Evolutionary conservation across 2,888 invertebrate genomes (phyloP).

Genomic region (Ametastegia equiseti): DNA sequence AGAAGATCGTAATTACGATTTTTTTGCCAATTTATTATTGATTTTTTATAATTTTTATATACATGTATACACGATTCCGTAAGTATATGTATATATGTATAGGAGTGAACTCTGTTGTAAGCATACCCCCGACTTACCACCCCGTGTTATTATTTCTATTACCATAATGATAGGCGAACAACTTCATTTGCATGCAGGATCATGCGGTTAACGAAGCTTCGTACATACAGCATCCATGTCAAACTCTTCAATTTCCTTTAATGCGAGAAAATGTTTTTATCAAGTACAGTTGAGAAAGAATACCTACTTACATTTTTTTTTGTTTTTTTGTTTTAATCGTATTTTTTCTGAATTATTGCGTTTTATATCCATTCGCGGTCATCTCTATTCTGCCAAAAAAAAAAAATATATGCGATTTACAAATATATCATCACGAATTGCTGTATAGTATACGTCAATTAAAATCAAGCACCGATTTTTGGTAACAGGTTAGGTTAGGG

Average conservation of each 20-base stretch:
- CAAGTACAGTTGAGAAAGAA: not conserved
- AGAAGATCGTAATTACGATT: not conserved
- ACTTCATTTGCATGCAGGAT: slow-evolving; percentile 72
- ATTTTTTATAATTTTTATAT: not conserved
- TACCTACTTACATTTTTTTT: not conserved
- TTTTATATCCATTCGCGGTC: too few relatives aligned
- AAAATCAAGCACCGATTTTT: not conserved
- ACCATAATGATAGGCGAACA: slow-evolving; percentile 71
- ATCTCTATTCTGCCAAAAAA: too few relatives aligned
- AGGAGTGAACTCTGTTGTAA: not conserved
- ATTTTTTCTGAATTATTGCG: too few relatives aligned
- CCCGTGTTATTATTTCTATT: slow-evolving; percentile 57
- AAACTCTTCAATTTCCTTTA: not conserved
- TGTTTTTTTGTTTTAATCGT: not conserved
- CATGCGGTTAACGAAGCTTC: slow-evolving; percentile 55
- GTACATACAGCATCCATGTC: not conserved
- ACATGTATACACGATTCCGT: too few relatives aligned
- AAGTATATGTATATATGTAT: not conserved
- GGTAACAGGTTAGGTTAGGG: not conserved
- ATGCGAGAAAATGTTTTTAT: not conserved
- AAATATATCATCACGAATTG: too few relatives aligned
- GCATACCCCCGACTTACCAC: not conserved
- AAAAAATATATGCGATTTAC: too few relatives aligned
- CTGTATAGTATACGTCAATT: too few relatives aligned
- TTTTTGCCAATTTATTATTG: not conserved